Evolutionary conservation across 2,797 vertebrate genomes (phyloP).

Genomic region (Catostomus latipinnis): DNA sequence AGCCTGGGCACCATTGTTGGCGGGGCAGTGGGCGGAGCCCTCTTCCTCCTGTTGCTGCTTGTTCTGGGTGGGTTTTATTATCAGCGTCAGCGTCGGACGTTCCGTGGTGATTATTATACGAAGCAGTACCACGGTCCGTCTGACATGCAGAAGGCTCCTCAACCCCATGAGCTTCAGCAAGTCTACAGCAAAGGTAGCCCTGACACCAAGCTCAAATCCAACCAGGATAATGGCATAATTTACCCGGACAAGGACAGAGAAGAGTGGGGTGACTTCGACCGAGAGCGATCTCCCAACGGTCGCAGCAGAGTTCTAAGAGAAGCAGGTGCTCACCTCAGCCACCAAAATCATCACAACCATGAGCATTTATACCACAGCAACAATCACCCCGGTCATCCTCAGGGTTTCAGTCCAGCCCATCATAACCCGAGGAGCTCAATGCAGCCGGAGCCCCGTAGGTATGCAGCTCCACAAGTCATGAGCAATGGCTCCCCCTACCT

Average conservation of each 20-base stretch:
- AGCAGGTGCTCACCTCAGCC: conserved; percentile 65
- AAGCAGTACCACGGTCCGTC: conserved; percentile 93
- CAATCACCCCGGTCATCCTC: conserved; percentile 62
- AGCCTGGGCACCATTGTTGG: conserved; percentile 91
- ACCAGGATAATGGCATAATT: conserved; percentile 73
- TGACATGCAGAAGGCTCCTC: conserved; percentile 92
- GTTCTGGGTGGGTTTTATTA: conserved; percentile 86
- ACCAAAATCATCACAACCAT: conserved; percentile 64
- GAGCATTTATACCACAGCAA: conserved; percentile 50
- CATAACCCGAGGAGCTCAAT: conserved; percentile 66
- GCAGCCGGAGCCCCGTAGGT: conserved; percentile 66
- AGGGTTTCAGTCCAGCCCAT: conserved; percentile 65
- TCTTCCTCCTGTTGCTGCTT: conserved; percentile 91
- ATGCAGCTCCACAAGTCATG: conserved; percentile 62
- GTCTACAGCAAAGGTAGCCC: conserved; percentile 69
- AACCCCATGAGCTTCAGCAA: conserved; percentile 86
- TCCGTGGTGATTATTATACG: conserved; percentile 95
- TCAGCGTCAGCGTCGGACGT: conserved; percentile 90
- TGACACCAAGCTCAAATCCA: conserved; percentile 60
- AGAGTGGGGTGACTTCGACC: conserved; percentile 86
- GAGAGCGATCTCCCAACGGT: conserved; percentile 81
- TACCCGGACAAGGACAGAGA: conserved; percentile 88
- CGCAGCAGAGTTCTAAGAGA: conserved; percentile 81
- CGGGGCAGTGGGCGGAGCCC: conserved; percentile 92
- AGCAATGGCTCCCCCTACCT: conserved; percentile 85